Evolutionary conservation across 2,888 invertebrate species (phyloP), one percentile per base, ranked within the genome.

Genomic region (Protodeltote pygarga): DNA sequence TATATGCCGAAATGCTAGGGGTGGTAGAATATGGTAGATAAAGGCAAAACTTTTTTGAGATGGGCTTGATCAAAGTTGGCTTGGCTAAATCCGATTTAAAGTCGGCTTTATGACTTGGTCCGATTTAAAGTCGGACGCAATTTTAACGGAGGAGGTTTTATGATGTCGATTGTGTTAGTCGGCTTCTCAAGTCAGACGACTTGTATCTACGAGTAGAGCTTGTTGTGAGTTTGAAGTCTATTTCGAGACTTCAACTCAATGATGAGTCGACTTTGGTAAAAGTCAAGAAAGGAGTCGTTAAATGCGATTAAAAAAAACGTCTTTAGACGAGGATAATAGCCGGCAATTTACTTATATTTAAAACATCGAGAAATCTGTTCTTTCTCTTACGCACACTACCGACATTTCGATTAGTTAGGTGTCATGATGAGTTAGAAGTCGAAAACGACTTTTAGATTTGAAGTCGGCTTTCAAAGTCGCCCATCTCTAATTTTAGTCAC

Each of bases 401-500:
- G 53, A 44, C 47, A 34, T 71, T 57, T 58, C 55, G 34, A 45
- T 51, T 58, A 58, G 45, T 52, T 60, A 51, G 51, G 34, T 44
- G 40, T 41, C 11, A 21, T 11, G 27, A 19, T 24, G 20, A 60
- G 62, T 64, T 64, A 66, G 60, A 64, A 75, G 65, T 73, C 71
- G 53, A 41, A 41, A 28, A 17, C 25, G 54, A 46, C 52, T 71
- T 54, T 32, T 31, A 25, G 21, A 53, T 50, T 48, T 45, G 66
- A 64, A 65, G 53, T 65, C 54, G 68, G 59, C 71, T 75, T 71
- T 75, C 71, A 74, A 73, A 70, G 67, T 74, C 53, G 50, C 55
- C 61, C 65, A 61, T 74, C 71, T 75, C 70, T 79, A 69, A 71
- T 55, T 50, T 55, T 42, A 44, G 32, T 79, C 72, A 68, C 72